Conservation (phyloP, 2,888 invertebrate species). For the Pyrochroa serraticornis region DNA sequence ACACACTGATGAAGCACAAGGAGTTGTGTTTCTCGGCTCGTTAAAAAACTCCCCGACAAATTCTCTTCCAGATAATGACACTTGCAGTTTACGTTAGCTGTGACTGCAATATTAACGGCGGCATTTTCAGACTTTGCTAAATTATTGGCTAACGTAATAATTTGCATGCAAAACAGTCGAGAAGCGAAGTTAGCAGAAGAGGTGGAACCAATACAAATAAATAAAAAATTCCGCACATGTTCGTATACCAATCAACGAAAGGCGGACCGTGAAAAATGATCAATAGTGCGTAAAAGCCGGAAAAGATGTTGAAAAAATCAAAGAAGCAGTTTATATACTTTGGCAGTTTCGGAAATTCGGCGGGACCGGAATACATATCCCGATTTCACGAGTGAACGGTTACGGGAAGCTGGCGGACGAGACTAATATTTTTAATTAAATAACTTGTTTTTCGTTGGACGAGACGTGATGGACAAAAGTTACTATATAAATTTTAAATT, state of each 20-base stretch:
- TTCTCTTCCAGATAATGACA: too few species aligned
- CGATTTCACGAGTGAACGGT: neutral
- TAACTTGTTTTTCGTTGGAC: constrained; percentile 9
- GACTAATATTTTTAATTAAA: constrained; percentile 14
- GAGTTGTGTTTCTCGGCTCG: too few species aligned
- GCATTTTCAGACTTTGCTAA: too few species aligned
- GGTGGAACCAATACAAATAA: neutral
- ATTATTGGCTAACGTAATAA: too few species aligned
- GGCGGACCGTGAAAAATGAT: neutral
- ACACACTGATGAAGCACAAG: neutral
- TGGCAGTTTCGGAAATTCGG: neutral
- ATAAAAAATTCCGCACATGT: constrained; percentile 7
- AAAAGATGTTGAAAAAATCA: constrained; percentile 3
- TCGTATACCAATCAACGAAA: constrained; percentile 1
- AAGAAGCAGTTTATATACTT: neutral
- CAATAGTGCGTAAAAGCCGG: neutral
- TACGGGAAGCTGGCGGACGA: too few species aligned
- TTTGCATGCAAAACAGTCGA: too few species aligned
- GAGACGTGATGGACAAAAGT: neutral
- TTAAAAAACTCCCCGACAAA: too few species aligned
- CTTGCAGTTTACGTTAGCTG: too few species aligned
- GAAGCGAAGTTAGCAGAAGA: too few species aligned
- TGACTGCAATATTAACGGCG: too few species aligned
- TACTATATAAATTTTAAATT: constrained; percentile 8
- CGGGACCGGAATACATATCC: neutral